These are phyloP conservation scores for Plebejus anna DNA, from an alignment of 2,888 invertebrate species.

Conservation along the genomic window DNA sequence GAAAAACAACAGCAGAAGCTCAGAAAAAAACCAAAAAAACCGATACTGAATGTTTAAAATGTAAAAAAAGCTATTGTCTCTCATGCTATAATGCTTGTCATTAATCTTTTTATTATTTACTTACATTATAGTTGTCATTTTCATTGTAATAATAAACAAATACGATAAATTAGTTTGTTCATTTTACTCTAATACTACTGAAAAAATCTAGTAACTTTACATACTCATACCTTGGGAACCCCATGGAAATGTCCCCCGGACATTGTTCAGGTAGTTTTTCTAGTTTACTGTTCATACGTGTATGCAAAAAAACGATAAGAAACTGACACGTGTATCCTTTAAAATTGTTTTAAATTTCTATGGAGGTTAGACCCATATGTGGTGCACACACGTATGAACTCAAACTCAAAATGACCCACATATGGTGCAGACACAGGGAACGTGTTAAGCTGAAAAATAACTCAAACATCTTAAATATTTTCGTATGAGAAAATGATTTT, in stretches of 20 bases:
- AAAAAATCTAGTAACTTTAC: too few relatives aligned
- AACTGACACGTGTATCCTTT: conserved; percentile 15
- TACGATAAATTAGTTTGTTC: conserved; percentile 4
- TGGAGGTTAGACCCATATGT: too few relatives aligned
- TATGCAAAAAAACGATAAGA: conserved; percentile 9
- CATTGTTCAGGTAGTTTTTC: neutral
- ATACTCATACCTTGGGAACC: neutral
- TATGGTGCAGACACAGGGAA: too few relatives aligned
- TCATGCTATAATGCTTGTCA: conserved; percentile 22
- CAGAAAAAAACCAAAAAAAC: too few relatives aligned
- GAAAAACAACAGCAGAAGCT: too few relatives aligned
- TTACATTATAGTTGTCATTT: conserved; percentile 1
- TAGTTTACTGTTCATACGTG: neutral
- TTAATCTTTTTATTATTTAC: conserved; percentile 4
- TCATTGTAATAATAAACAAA: conserved; percentile 17
- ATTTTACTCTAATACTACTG: neutral
- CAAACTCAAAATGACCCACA: too few relatives aligned
- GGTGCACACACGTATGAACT: too few relatives aligned
- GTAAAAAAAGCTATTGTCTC: neutral
- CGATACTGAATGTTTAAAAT: neutral
- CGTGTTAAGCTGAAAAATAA: too few relatives aligned
- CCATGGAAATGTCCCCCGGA: neutral
- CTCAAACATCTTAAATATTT: too few relatives aligned
- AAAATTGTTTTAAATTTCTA: neutral
- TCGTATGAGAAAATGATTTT: too few relatives aligned